Conservation (phyloP, 1,140 invertebrate genomes). For the Papilio xuthus region DNA sequence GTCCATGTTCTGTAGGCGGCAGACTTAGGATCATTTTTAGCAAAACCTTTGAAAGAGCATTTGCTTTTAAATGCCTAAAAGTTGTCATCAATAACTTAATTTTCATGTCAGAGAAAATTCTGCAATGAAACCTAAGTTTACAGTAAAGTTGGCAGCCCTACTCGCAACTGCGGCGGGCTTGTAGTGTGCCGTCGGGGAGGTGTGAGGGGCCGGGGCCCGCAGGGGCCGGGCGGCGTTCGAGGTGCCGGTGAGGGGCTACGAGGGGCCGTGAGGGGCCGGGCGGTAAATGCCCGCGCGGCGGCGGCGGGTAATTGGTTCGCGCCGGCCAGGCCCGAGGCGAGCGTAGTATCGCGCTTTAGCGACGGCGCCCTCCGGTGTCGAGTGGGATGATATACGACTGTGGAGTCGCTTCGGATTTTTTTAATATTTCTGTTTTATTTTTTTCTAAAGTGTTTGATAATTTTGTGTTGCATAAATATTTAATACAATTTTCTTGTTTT, state of each 20-base stretch:
- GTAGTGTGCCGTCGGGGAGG: conserved; percentile 26
- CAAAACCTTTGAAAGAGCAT: no score
- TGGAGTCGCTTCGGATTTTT: conserved; percentile 53
- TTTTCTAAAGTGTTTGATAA: conserved; percentile 36
- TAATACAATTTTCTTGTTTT: background rate
- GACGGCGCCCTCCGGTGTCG: conserved; percentile 80
- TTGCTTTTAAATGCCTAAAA: no score
- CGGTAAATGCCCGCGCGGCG: conserved; percentile 74
- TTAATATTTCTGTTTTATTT: conserved; percentile 45
- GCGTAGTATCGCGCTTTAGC: conserved; percentile 83
- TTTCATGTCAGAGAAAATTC: background rate
- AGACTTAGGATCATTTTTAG: no score
- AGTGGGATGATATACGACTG: conserved; percentile 47
- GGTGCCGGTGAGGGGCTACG: conserved; percentile 38
- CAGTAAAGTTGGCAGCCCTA: background rate
- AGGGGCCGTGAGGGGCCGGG: conserved; percentile 50
- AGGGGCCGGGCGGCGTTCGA: background rate
- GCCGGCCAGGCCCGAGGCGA: conserved; percentile 80
- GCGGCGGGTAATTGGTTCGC: conserved; percentile 80
- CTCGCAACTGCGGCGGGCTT: background rate
- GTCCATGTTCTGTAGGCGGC: no score
- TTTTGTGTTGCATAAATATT: conserved; percentile 6
- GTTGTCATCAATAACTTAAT: no score
- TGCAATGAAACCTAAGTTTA: background rate
- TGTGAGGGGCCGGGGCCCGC: conserved; percentile 36